Conservation (phyloP, 2,797 vertebrate species). For the Acanthopagrus latus region DNA sequence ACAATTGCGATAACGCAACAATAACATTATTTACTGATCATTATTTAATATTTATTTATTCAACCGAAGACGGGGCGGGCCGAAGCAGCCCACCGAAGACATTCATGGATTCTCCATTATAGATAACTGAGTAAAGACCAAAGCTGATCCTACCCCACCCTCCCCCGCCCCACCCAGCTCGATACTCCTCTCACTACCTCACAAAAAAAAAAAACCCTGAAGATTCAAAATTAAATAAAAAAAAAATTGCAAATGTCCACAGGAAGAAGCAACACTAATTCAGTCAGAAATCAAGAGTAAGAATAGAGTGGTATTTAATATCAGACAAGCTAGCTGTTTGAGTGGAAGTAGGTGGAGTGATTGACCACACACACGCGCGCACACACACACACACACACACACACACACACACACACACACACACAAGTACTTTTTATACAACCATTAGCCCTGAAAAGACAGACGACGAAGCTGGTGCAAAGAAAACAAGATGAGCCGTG, state of each 20-base stretch:
- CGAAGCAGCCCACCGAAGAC: constrained; percentile 77
- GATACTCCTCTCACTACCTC: constrained; percentile 66
- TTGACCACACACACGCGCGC: constrained; percentile 59
- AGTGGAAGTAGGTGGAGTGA: constrained; percentile 70
- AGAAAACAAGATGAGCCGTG: constrained; percentile 58
- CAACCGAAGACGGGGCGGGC: constrained; percentile 77
- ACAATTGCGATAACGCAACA: constrained; percentile 89
- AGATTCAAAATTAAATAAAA: constrained; percentile 53
- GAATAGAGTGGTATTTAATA: constrained; percentile 78
- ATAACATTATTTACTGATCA: constrained; percentile 86
- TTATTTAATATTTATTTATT: constrained; percentile 84
- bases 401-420: constrained; percentile 23
- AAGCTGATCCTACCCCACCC: constrained; percentile 59
- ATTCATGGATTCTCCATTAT: constrained; percentile 82
- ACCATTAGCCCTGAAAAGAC: constrained; percentile 69
- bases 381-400: no score
- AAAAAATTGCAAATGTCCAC: constrained; percentile 74
- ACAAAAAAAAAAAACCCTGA: constrained; percentile 75
- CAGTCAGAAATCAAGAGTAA: constrained; percentile 79
- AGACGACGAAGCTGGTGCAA: constrained; percentile 73
- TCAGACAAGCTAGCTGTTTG: constrained; percentile 74
- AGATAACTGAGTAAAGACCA: constrained; percentile 77
- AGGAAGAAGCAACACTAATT: constrained; percentile 76
- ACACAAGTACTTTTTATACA: constrained; percentile 62
- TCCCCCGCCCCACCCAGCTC: neutral